A percentile compares a stretch with the other conserved stretches of the same genome.
Evolutionary conservation across 2,113 vertebrate genomes (phyloP).

Genomic region (Phyllostomus discolor): DNA sequence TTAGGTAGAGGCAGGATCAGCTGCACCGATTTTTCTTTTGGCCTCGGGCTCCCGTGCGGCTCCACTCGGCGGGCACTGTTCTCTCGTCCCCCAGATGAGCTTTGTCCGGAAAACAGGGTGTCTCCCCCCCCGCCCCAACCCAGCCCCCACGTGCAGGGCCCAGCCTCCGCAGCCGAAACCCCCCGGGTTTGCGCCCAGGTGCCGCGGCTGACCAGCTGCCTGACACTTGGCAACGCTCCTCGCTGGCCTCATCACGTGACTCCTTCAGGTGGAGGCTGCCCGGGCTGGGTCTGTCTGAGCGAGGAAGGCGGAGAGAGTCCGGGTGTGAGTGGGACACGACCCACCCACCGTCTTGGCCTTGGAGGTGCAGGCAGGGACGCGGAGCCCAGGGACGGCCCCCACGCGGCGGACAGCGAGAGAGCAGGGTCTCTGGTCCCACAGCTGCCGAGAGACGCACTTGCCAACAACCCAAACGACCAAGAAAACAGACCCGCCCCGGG

Average conservation of each 20-base stretch:
- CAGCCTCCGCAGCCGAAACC: neutral
- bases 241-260: neutral
- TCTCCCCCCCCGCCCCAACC: neutral
- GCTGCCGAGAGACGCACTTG: neutral
- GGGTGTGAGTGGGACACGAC: neutral
- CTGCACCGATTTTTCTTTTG: neutral
- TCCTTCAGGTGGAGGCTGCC: neutral
- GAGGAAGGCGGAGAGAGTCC: neutral
- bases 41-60: fast-evolving
- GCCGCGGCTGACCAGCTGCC: neutral
- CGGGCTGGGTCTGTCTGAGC: neutral
- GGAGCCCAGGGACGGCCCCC: neutral
- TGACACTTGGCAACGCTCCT: neutral
- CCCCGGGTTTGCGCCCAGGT: neutral
- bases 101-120: neutral
- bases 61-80: fast-evolving
- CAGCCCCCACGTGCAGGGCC: too few relatives aligned
- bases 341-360: neutral
- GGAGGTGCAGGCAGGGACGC: neutral
- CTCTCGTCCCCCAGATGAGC: neutral
- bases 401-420: neutral
- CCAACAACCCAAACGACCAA: too few relatives aligned
- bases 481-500: neutral
- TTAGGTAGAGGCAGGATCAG: neutral
- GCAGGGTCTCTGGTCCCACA: neutral